These are phyloP conservation scores for Scomberomorus guttatus DNA, from an alignment of 2,797 vertebrate genomes.

Conservation along the genomic window DNA sequence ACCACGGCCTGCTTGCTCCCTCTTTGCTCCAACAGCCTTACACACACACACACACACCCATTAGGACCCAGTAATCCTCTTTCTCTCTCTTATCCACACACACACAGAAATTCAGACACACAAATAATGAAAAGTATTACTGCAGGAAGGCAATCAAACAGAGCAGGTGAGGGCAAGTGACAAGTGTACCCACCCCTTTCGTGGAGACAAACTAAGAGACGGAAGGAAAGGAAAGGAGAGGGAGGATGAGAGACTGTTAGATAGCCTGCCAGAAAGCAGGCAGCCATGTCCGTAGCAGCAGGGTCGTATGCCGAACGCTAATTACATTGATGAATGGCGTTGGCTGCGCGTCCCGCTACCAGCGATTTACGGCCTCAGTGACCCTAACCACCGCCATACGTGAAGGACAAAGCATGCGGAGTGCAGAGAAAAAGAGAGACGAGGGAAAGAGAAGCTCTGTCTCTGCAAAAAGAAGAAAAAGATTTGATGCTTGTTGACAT, in stretches of 20 bases:
- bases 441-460: slow-evolving; percentile 10
- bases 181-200: slow-evolving; percentile 44
- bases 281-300: slow-evolving; percentile 80
- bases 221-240: slow-evolving; percentile 1
- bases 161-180: slow-evolving; percentile 49
- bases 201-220: slow-evolving; percentile 28
- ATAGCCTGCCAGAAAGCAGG: slow-evolving; percentile 78
- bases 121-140: slow-evolving; percentile 39
- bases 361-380: slow-evolving; percentile 79
- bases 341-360: slow-evolving; percentile 67
- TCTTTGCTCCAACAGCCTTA: slow-evolving; percentile 34
- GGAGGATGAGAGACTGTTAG: slow-evolving; percentile 52
- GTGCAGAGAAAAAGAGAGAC: slow-evolving; percentile 27
- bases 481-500: slow-evolving; percentile 73
- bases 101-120: background rate
- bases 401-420: slow-evolving; percentile 75
- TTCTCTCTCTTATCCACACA: slow-evolving; percentile 8
- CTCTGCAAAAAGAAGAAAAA: background rate
- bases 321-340: slow-evolving; percentile 87
- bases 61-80: slow-evolving; percentile 10
- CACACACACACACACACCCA: slow-evolving; percentile 9
- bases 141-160: slow-evolving; percentile 43
- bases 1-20: slow-evolving; percentile 40
- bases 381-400: slow-evolving; percentile 71
- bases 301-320: slow-evolving; percentile 80